Percentiles rank a stretch among this genome's conserved stretches.
These are phyloP conservation scores for Diabrotica balteata DNA, from an alignment of 2,888 invertebrate genomes.

Conservation along the genomic window DNA sequence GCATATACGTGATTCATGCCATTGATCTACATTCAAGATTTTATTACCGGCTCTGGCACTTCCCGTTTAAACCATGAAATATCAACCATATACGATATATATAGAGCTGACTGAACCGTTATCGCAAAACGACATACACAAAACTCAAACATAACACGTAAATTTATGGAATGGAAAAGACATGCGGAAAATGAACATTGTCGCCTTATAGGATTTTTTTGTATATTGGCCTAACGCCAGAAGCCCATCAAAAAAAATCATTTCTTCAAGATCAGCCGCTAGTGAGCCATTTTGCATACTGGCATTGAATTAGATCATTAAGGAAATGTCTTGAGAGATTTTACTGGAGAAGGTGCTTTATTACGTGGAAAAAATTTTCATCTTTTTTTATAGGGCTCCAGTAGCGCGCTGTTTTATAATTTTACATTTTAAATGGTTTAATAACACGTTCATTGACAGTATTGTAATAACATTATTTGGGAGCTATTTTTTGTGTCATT, in stretches of 20 bases:
- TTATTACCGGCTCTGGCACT: background rate
- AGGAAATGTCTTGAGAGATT: background rate
- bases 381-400: too few relatives aligned
- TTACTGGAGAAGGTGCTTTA: too few relatives aligned
- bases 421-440: too few relatives aligned
- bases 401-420: too few relatives aligned
- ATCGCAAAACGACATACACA: constrained; percentile 8
- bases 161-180: constrained; percentile 17
- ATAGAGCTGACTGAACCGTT: background rate
- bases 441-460: too few relatives aligned
- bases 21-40: background rate
- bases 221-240: constrained; percentile 3
- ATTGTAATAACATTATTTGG: too few relatives aligned
- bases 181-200: constrained; percentile 15
- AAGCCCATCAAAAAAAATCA: background rate
- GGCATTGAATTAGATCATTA: background rate
- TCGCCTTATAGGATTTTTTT: constrained; percentile 12
- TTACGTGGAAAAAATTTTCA: too few relatives aligned
- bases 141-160: constrained; percentile 7
- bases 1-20: too few relatives aligned
- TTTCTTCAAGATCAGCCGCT: background rate
- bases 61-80: background rate
- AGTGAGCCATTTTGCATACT: background rate
- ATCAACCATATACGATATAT: background rate
- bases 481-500: too few relatives aligned